Evolutionary conservation across 92 coral and sea anemone species (phyloP), one percentile per base, ranked within the genome.

Genomic region (Epizoanthus illoricatus): DNA sequence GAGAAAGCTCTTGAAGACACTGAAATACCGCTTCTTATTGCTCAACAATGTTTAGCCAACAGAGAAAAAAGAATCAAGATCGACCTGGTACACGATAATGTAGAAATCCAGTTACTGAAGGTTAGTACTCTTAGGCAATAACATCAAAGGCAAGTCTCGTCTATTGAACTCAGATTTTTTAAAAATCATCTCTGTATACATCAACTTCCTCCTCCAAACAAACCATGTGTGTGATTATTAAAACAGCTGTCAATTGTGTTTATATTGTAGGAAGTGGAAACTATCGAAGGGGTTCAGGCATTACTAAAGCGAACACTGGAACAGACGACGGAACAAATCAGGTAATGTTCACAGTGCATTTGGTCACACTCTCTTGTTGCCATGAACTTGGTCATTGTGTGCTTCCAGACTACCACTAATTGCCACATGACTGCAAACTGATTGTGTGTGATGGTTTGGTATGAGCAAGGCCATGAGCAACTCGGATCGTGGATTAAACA

Each of bases 31-130:
- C 84, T 93, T 47, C 90, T 91, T 90, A 92, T 95, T 65, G 98
- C 98, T 40, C 90, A 90, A 69, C 98, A 95, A 64, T 95, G 98
- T 83, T 92, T 95, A 47, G 92, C 87, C 21, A 92, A 88, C 85
- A 90, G 98, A 68, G 98, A 95, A 76, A 94, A 83, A 79, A 86
- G 98, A 65, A 82, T 81, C 58, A 89, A 92, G 81, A 91, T 95
- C 72, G 98, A 95, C 85, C 90, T 93, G 54, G 98, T 95, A 21
- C 98, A 95, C 59, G 98, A 95, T 80, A 92, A 95, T 70, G 98
- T 95, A 6, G 98, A 95, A 84, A 92, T 95, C 82, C 98, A 95
- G 84, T 86, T 95, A 56, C 85, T 93, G 59, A 95, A 95, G 98
- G 98, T 90, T 81, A 39, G 75, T 13, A 15, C 40, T 19, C 56